Percentiles rank a stretch among this genome's conserved stretches.
Evolutionary conservation across 2,888 invertebrate species (phyloP).

Genomic region (Trachelus troglodyta): DNA sequence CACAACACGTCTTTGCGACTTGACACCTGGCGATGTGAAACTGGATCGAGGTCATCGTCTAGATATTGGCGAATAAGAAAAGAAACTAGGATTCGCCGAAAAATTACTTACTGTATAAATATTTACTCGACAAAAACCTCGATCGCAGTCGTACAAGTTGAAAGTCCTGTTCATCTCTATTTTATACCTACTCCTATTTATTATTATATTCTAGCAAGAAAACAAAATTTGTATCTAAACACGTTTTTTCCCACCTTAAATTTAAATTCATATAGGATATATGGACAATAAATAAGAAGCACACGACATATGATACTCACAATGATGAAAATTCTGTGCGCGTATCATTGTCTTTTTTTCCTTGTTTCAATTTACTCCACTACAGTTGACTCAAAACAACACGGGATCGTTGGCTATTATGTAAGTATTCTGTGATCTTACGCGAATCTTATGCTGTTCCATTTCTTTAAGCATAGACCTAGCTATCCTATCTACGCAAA

Average conservation of each 20-base stretch:
- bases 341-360: not conserved
- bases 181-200: not conserved
- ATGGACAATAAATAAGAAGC: slow-evolving; percentile 11
- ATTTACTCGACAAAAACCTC: not conserved
- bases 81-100: not conserved
- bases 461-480: slow-evolving; percentile 17
- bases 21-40: not conserved
- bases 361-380: not conserved
- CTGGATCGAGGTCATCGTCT: not conserved
- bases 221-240: not conserved
- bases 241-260: not conserved
- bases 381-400: not conserved
- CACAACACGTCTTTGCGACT: not conserved
- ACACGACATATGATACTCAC: not conserved
- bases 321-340: not conserved
- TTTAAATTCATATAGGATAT: not conserved
- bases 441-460: not conserved
- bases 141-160: not conserved
- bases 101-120: not conserved
- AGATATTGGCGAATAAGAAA: not conserved
- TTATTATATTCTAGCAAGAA: not conserved
- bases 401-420: not conserved
- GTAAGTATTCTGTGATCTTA: not conserved
- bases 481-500: slow-evolving; percentile 32
- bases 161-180: not conserved